These are phyloP conservation scores for Stomatorhinus ivindoensis DNA, from an alignment of 2,113 vertebrate genomes.

Conservation along the genomic window DNA sequence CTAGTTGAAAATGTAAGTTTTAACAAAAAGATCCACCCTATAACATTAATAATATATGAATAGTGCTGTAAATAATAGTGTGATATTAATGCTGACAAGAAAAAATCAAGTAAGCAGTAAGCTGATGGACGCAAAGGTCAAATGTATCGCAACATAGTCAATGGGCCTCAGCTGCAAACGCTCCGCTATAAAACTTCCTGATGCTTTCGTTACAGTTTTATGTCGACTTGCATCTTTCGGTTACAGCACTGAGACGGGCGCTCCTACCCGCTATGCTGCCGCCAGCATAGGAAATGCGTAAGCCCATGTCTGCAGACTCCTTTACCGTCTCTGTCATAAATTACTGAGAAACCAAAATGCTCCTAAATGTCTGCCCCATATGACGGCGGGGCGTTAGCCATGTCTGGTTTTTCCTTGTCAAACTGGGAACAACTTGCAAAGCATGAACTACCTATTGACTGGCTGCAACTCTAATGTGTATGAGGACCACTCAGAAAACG, in stretches of 20 bases:
- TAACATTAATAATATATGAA: background rate
- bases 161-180: background rate
- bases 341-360: background rate
- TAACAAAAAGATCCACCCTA: background rate
- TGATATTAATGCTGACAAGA: too few species aligned
- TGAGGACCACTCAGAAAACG: background rate
- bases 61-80: too few species aligned
- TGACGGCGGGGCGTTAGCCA: background rate
- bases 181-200: background rate
- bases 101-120: background rate
- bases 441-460: background rate
- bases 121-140: background rate
- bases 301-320: background rate
- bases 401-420: background rate
- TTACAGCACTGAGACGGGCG: too few species aligned
- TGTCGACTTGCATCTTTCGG: background rate
- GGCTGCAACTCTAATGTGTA: background rate
- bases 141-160: too few species aligned
- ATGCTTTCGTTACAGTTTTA: background rate
- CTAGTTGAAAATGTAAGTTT: background rate
- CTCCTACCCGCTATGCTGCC: background rate
- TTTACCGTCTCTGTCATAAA: background rate
- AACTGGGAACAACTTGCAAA: background rate
- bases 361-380: background rate
- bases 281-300: background rate